Evolutionary conservation across 2,113 vertebrate genomes (phyloP), one percentile per base, ranked within the genome.

Genomic region (Passer domesticus): DNA sequence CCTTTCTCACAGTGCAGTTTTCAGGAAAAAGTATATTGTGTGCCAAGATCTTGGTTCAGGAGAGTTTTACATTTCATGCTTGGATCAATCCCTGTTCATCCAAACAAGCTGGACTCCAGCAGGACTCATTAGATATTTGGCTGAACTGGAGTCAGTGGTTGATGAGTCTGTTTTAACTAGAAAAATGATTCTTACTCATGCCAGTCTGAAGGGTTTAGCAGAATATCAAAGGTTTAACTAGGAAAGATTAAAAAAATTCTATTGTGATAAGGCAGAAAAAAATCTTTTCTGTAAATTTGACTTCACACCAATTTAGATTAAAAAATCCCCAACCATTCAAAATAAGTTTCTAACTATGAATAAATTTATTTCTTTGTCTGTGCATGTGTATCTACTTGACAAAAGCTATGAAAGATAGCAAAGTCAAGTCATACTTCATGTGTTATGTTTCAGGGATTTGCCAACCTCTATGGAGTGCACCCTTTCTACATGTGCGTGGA

Each of bases 391-490:
- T 68, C 41, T 58, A 53, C 41, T 35, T 89, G 43, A 55, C 25
- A 66, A 66, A 76, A 93, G 7, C 33, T 27, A 33, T 50, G 31
- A 83, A 82, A 87, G 96, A 68, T 49, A 33, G 69, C 28, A 25
- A 75, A 87, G 67, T 53, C 35, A 43, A 75, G 22, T 28, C 17
- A 46, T 47, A 37, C 6, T 6, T 86, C n/a, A 53, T 23, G 7
- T 70, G 63, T 28, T 83, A 15, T 91, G 9, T 94, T 95, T 82
- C 85, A 96, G 96, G 30, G 73, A 33, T 72, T 95, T 76, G 91
- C 92, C 81, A 95, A 90, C 84, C 95, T 97, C 47, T 97, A 89
- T 10, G 95, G 96, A 31, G 94, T 97, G 90, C 95, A 95, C 50
- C 94, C 84, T 63, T 97, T 97, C 94, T 95, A 95, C 31, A 82